Evolutionary conservation across 2,888 invertebrate species (phyloP).

Genomic region (Plagiodera versicolora): DNA sequence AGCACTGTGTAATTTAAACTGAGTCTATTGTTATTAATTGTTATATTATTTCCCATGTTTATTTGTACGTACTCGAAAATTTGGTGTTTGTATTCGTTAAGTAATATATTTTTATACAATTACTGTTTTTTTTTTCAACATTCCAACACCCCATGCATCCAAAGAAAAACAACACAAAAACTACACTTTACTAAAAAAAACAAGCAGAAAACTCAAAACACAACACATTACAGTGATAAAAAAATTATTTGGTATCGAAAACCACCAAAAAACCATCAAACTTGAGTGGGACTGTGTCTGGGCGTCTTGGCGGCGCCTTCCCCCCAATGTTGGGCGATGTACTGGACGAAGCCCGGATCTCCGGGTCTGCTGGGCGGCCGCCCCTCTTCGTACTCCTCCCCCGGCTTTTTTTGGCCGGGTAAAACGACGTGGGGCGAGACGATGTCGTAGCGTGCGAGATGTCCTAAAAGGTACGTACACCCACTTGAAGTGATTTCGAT

Average conservation of each 20-base stretch:
- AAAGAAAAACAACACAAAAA: too few species aligned
- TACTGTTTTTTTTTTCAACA: too few species aligned
- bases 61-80: constrained; percentile 30
- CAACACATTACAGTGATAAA: neutral
- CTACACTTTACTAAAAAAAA: neutral
- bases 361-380: constrained; percentile 67
- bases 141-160: too few species aligned
- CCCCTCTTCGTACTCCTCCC: constrained; percentile 55
- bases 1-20: constrained; percentile 10
- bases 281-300: constrained; percentile 46
- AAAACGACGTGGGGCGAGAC: constrained; percentile 54
- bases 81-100: constrained; percentile 37
- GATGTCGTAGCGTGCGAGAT: constrained; percentile 49
- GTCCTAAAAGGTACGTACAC: constrained; percentile 56
- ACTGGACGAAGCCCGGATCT: constrained; percentile 74
- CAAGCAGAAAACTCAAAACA: neutral
- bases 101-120: constrained; percentile 18
- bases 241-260: neutral
- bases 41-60: constrained; percentile 23
- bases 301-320: constrained; percentile 58
- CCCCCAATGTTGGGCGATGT: constrained; percentile 71
- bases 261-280: constrained; percentile 30
- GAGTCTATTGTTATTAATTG: constrained; percentile 14
- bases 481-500: constrained; percentile 1
- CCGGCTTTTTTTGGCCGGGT: constrained; percentile 40